Conservation (phyloP, 2,888 invertebrate species). For the Anthophora plumipes region DNA sequence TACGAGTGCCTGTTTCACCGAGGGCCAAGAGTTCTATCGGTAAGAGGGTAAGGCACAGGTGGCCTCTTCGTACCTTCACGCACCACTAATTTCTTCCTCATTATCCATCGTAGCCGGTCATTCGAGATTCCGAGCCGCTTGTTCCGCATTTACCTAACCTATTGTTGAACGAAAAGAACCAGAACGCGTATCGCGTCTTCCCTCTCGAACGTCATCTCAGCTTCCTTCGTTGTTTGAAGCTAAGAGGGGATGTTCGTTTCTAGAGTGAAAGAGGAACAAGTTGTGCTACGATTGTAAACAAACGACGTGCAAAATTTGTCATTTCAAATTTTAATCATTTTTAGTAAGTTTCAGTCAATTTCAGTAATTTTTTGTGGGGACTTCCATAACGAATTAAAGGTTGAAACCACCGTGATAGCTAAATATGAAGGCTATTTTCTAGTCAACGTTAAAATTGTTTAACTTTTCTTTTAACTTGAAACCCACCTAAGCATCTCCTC, state of each 20-base stretch:
- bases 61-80: constrained; percentile 79
- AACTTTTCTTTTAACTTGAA: too few species aligned
- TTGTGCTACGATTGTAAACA: neutral
- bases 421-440: too few species aligned
- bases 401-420: too few species aligned
- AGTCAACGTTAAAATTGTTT: too few species aligned
- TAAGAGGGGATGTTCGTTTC: neutral
- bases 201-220: constrained; percentile 31
- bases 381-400: too few species aligned
- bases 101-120: constrained; percentile 74
- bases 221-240: constrained; percentile 1
- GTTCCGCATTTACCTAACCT: constrained; percentile 72
- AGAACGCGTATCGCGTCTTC: constrained; percentile 37
- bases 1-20: constrained; percentile 55
- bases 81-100: constrained; percentile 81
- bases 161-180: constrained; percentile 56
- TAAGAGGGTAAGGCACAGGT: constrained; percentile 74
- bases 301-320: too few species aligned
- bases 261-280: neutral
- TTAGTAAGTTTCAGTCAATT: too few species aligned
- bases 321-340: too few species aligned
- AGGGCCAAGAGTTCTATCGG: constrained; percentile 13
- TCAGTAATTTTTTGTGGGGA: too few species aligned
- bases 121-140: constrained; percentile 64
- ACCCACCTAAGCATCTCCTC: too few species aligned